A percentile compares a stretch with the other conserved stretches of the same genome.
Evolutionary conservation across 2,113 vertebrate genomes (phyloP).

Genomic region (Salminus brasiliensis): DNA sequence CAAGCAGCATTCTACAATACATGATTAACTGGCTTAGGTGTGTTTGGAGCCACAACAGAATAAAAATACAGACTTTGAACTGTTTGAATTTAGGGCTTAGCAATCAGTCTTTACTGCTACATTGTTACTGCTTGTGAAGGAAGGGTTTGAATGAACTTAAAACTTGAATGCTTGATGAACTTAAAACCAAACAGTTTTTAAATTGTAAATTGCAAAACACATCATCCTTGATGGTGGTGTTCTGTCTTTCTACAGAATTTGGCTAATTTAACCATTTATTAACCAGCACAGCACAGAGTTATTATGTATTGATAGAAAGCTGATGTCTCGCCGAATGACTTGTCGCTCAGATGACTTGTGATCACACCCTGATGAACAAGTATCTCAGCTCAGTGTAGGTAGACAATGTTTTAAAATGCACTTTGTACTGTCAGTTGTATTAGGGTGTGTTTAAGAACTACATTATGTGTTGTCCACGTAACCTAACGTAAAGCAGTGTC

Average conservation of each 20-base stretch:
- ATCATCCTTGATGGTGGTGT: neutral
- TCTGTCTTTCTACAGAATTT: neutral
- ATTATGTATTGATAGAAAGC: too few relatives aligned
- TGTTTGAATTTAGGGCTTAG: too few relatives aligned
- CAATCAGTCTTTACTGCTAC: too few relatives aligned
- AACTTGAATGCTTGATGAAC: neutral
- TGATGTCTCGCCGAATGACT: neutral
- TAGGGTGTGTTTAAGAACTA: neutral
- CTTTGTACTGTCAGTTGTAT: neutral
- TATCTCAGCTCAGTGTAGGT: neutral
- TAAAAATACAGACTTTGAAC: neutral
- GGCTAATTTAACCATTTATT: neutral
- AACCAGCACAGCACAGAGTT: neutral
- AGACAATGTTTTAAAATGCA: too few relatives aligned
- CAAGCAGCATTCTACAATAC: neutral
- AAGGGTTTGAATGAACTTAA: too few relatives aligned
- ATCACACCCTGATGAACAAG: neutral
- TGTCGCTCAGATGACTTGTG: neutral
- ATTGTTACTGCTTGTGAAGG: too few relatives aligned
- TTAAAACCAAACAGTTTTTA: neutral
- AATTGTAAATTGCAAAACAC: neutral
- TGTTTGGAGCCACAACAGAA: neutral
- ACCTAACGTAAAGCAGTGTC: neutral
- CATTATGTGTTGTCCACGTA: neutral
- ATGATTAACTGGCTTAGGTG: neutral